Evolutionary conservation across 2,113 vertebrate genomes (phyloP).

Genomic region (Pseudonaja textilis): DNA sequence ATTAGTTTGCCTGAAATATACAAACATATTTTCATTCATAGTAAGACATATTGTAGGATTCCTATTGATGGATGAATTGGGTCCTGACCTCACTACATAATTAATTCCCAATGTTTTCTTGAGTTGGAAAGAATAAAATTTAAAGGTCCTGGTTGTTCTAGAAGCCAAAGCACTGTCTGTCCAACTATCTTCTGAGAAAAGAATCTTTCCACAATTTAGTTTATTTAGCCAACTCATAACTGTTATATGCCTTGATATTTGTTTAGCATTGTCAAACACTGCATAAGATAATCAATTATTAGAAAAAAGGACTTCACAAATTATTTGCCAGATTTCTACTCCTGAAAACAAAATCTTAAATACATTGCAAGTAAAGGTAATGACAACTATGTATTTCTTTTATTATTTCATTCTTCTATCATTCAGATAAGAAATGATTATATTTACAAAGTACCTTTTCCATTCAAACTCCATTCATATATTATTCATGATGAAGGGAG

Average conservation of each 20-base stretch:
- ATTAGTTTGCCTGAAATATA: constrained; percentile 88
- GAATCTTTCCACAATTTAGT: neutral
- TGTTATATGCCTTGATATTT: neutral
- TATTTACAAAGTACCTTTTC: neutral
- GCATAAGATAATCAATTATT: neutral
- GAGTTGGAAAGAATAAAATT: neutral
- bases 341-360: neutral
- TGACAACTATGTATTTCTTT: neutral
- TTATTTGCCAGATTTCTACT: neutral
- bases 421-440: neutral
- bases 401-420: neutral
- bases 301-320: neutral
- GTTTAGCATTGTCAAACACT: neutral
- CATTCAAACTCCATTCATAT: neutral
- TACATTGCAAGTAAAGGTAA: neutral
- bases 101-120: neutral
- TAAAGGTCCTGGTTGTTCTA: neutral
- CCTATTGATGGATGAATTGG: neutral
- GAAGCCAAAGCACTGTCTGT: neutral
- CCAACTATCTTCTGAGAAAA: neutral
- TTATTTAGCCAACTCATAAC: neutral
- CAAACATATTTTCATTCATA: neutral
- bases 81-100: neutral
- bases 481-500: neutral
- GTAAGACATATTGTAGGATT: neutral